These are phyloP conservation scores for Eupelmus urozonus DNA, from an alignment of 2,888 invertebrate genomes.

Conservation along the genomic window DNA sequence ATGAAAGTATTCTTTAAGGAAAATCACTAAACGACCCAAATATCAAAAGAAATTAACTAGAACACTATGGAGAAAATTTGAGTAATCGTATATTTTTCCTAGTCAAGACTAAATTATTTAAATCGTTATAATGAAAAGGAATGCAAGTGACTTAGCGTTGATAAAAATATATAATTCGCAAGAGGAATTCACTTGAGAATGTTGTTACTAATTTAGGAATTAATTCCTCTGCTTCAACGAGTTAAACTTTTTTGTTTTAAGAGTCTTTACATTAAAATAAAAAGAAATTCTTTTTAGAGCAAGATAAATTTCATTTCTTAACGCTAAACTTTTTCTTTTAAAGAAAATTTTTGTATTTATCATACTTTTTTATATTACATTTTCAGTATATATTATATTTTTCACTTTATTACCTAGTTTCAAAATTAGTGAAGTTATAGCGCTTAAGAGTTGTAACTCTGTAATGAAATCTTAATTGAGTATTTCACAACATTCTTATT, in stretches of 20 bases:
- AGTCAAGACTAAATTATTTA: slow-evolving; percentile 45
- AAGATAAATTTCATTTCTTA: slow-evolving; percentile 51
- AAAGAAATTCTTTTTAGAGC: slow-evolving; percentile 26
- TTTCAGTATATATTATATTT: slow-evolving; percentile 39
- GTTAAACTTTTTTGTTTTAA: slow-evolving; percentile 1
- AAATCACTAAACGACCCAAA: slow-evolving; percentile 29
- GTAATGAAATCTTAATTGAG: slow-evolving; percentile 51
- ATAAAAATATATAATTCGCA: slow-evolving; percentile 42
- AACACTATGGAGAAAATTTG: slow-evolving; percentile 25
- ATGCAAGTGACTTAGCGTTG: slow-evolving; percentile 8
- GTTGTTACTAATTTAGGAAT: slow-evolving; percentile 44
- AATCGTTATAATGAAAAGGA: slow-evolving; percentile 26
- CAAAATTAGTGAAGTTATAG: slow-evolving; percentile 55
- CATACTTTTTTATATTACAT: slow-evolving; percentile 36
- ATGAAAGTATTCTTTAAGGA: not conserved
- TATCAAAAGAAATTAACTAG: slow-evolving; percentile 20
- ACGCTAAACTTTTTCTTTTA: slow-evolving; percentile 52
- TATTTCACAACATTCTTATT: slow-evolving; percentile 55
- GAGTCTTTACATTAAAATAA: slow-evolving; percentile 31
- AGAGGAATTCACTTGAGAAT: slow-evolving; percentile 38
- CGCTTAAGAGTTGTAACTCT: slow-evolving; percentile 45
- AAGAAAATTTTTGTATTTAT: slow-evolving; percentile 43
- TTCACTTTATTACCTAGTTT: slow-evolving; percentile 45
- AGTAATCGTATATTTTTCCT: slow-evolving; percentile 38
- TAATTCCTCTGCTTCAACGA: slow-evolving; percentile 22